Evolutionary conservation across 1,140 invertebrate species (phyloP).

Genomic region (Platyscapa corneri): DNA sequence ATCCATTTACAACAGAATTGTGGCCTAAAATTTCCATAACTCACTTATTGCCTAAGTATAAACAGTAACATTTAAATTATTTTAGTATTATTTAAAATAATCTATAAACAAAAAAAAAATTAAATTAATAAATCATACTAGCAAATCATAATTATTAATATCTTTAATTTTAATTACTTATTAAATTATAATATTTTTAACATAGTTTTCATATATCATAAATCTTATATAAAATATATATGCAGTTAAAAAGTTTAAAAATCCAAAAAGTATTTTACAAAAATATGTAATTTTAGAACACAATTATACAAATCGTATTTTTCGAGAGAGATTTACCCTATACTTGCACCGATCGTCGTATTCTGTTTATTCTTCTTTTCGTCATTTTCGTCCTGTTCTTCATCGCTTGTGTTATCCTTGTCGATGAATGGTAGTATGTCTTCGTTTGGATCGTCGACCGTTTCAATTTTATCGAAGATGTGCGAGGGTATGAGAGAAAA

Average conservation of each 20-base stretch:
- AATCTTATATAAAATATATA: too few species aligned
- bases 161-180: too few species aligned
- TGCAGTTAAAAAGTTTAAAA: too few species aligned
- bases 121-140: too few species aligned
- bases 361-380: not conserved
- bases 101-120: not conserved
- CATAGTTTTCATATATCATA: too few species aligned
- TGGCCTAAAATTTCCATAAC: not conserved
- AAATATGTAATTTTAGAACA: not conserved
- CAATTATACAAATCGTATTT: not conserved
- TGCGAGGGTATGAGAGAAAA: slow-evolving; percentile 21
- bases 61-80: too few species aligned
- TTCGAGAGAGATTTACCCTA: not conserved
- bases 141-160: too few species aligned
- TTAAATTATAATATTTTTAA: too few species aligned
- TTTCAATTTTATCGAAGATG: slow-evolving; percentile 50
- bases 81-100: not conserved
- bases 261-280: too few species aligned
- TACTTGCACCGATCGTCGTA: not conserved
- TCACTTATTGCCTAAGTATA: not conserved
- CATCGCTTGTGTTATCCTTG: slow-evolving; percentile 43
- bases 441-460: slow-evolving; percentile 50
- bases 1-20: too few species aligned
- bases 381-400: slow-evolving; percentile 19
- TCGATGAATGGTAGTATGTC: slow-evolving; percentile 47